A percentile compares a stretch with the other conserved stretches of the same genome.
Evolutionary conservation across 1,140 invertebrate genomes (phyloP).

Genomic region (Drosophila tristis): DNA sequence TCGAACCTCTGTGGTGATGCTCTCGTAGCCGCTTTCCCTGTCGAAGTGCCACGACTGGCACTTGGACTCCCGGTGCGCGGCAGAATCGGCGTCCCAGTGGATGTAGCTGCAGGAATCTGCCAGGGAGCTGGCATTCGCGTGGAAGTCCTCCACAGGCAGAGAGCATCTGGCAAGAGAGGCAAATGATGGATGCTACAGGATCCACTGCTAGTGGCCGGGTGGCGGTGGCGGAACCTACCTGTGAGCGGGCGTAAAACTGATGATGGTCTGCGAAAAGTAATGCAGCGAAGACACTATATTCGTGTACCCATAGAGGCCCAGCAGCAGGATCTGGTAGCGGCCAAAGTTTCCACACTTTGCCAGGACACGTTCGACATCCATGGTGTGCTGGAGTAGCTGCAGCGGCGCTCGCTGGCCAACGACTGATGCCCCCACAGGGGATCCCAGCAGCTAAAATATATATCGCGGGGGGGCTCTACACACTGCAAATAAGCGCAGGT

Average conservation of each 20-base stretch:
- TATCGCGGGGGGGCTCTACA: conserved; percentile 12
- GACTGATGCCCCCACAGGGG: conserved; percentile 27
- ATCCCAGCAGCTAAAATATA: conserved; percentile 25
- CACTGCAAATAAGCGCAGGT: conserved; percentile 18
- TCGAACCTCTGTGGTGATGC: conserved; percentile 86
- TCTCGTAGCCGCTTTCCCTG: conserved; percentile 84
- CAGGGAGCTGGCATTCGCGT: not conserved
- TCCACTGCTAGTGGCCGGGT: not conserved
- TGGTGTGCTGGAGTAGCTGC: conserved; percentile 15
- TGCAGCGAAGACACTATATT: conserved; percentile 85
- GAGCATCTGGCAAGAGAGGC: conserved; percentile 28
- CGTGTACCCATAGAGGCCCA: conserved; percentile 86
- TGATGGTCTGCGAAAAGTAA: conserved; percentile 86
- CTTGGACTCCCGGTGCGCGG: conserved; percentile 38
- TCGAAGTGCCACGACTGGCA: conserved; percentile 84
- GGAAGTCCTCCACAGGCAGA: not conserved
- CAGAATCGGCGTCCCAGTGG: not conserved
- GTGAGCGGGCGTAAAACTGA: conserved; percentile 84
- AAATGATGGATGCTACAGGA: no score
- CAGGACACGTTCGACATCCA: conserved; percentile 86
- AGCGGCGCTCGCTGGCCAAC: conserved; percentile 26
- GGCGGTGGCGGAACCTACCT: conserved; percentile 60
- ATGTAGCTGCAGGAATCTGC: conserved; percentile 12
- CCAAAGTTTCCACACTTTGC: conserved; percentile 87
- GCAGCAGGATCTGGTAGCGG: conserved; percentile 86